phyloP scores from a whole-genome alignment of 1,140 invertebrate genomes.

The Triops cancriformis region DNA sequence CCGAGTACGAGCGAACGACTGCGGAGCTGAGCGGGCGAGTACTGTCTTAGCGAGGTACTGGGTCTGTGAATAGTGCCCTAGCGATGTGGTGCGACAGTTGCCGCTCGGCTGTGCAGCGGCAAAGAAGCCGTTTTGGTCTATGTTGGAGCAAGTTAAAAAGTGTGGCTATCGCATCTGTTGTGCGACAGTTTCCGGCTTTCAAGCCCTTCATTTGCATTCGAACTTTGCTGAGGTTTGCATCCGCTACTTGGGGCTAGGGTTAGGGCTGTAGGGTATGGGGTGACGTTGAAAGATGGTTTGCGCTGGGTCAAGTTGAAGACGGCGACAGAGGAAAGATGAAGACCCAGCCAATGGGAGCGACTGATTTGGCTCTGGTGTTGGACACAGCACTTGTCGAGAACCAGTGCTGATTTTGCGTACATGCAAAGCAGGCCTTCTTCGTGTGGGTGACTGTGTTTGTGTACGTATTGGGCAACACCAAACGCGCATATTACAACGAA shows the following conservation, averaged over 20 bases:
- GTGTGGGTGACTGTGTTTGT: not conserved
- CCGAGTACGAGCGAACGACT: no score
- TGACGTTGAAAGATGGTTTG: not conserved
- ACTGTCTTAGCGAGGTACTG: no score
- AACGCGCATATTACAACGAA: not conserved
- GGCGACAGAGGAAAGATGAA: not conserved
- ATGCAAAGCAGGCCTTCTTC: not conserved
- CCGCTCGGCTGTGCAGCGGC: not conserved
- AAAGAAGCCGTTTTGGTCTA: not conserved
- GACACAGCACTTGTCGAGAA: not conserved
- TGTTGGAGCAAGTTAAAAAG: not conserved
- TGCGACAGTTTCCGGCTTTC: not conserved
- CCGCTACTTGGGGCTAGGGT: not conserved
- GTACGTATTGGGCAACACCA: not conserved
- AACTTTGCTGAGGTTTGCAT: not conserved
- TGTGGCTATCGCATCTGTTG: not conserved
- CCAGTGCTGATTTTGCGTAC: not conserved
- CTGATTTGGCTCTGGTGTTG: not conserved
- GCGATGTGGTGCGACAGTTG: not conserved
- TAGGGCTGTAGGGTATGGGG: not conserved
- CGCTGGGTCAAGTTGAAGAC: not conserved
- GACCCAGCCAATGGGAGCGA: not conserved
- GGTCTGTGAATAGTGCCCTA: not conserved
- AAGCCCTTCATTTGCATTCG: not conserved
- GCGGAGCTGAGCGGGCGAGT: no score